Evolutionary conservation across 1,140 invertebrate species (phyloP).

Genomic region (Polypedilum vanderplanki): DNA sequence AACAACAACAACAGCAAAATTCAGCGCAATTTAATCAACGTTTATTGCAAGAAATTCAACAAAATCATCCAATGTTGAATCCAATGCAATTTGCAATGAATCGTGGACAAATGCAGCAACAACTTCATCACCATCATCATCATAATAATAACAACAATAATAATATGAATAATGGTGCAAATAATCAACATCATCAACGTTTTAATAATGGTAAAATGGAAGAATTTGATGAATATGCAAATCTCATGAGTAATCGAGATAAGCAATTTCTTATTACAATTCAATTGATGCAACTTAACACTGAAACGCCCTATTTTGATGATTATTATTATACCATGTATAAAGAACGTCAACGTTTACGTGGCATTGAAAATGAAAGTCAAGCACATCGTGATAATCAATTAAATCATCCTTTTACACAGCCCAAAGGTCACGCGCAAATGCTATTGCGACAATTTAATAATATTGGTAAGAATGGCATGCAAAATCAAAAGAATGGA

Average conservation of each 20-base stretch:
- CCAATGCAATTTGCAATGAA: constrained; percentile 8
- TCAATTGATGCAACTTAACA: constrained; percentile 79
- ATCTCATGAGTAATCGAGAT: constrained; percentile 82
- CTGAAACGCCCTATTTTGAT: constrained; percentile 75
- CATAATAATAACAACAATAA: constrained; percentile 41
- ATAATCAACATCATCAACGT: constrained; percentile 38
- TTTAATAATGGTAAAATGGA: constrained; percentile 32
- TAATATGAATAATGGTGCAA: constrained; percentile 34
- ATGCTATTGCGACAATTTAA: constrained; percentile 41
- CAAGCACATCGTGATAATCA: constrained; percentile 55
- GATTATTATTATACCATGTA: constrained; percentile 79
- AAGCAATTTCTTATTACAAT: constrained; percentile 93
- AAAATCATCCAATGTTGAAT: constrained; percentile 50
- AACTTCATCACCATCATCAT: constrained; percentile 41
- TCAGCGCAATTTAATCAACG: constrained; percentile 40
- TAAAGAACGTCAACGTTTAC: constrained; percentile 51
- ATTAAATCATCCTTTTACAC: constrained; percentile 52
- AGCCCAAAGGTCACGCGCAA: constrained; percentile 44
- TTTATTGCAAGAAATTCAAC: constrained; percentile 51
- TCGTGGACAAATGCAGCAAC: constrained; percentile 23
- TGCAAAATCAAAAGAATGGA: constrained; percentile 38
- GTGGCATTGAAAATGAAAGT: constrained; percentile 46
- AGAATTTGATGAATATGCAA: constrained; percentile 71
- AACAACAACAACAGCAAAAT: constrained; percentile 33
- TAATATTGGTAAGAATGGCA: constrained; percentile 38